phyloP scores from a whole-genome alignment of 2,888 invertebrate species.

The Prosapia bicincta region DNA sequence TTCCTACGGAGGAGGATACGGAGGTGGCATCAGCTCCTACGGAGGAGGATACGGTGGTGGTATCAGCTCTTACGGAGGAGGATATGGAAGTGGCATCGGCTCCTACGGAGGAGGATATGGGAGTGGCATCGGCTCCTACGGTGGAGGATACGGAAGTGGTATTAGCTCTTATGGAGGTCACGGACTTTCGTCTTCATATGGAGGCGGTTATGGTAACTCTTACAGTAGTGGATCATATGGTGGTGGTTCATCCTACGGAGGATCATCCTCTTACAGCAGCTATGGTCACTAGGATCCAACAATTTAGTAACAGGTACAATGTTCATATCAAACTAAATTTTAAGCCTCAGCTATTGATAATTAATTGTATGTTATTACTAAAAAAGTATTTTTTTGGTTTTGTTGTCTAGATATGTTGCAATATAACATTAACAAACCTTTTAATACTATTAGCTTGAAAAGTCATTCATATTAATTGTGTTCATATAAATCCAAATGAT shows the following conservation, averaged over 20 bases:
- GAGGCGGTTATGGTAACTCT: neutral
- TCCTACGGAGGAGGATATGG: conserved; percentile 11
- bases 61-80: neutral
- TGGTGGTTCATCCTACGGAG: neutral
- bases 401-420: too few relatives aligned
- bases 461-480: too few relatives aligned
- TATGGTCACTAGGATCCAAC: neutral
- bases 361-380: too few relatives aligned
- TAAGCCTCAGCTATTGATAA: too few relatives aligned
- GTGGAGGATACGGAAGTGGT: conserved; percentile 4
- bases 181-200: neutral
- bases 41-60: conserved; percentile 4
- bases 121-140: conserved; percentile 9
- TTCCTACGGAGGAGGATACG: conserved; percentile 5
- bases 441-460: too few relatives aligned
- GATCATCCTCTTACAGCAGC: neutral
- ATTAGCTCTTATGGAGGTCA: conserved; percentile 7
- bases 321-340: too few relatives aligned
- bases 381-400: too few relatives aligned
- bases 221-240: too few relatives aligned
- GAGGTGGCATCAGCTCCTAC: conserved; percentile 3
- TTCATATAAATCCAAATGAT: too few relatives aligned
- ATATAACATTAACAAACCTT: too few relatives aligned
- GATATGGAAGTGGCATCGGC: conserved; percentile 5
- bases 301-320: neutral